Base-by-base conservation (phyloP, 2,888 invertebrate species). In the Thymelicus sylvestris region DNA sequence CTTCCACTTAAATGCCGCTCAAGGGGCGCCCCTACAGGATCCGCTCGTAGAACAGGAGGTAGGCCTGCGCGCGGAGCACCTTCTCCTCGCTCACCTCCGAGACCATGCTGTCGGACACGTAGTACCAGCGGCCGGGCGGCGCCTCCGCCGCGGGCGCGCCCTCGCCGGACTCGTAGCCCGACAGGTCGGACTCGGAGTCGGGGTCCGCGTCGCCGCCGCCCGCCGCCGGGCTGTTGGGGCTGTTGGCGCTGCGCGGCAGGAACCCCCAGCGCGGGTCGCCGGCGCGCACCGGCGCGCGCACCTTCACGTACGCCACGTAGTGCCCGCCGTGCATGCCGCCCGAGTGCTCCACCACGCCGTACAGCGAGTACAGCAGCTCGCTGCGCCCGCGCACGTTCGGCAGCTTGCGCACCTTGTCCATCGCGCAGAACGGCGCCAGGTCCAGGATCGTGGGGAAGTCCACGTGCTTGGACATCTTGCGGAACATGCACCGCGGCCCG, bases 291-390 rank as follows among this genome's bases (percentile, higher is more conserved):
- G 95, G 94, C 24, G 94, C 88, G n/a, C 97, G 93, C 8, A 97
- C 97, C 93, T 98, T 98, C 2, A 99, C 98, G 83, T 98, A 99
- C 7, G 99, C 98, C 0, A 98, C 97, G 85, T 99, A 99, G 76
- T 95, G 95, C 0, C 95, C 95, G 4, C 98, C 97, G 82, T 97
- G 96, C 86, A 99, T 95, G 5, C 97, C 96, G 0, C 99, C 99
- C 67, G 97, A 97, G 85, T 99, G 99, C 83, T 98, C 98, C 3
- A 99, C 99, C 0, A 99, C 96, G 0, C 98, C 99, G 81, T 98
- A 99, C 67, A 99, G 92, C 0, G 98, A 96, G 87, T 99, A 99
- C 41, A 97, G 88, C 52, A 98, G 90, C 83, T 95, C 95, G 77
- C 92, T 95, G 83, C 96, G 96, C 10, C 95, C 95, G n/a, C 94